Evolutionary conservation across 2,113 vertebrate genomes (phyloP).

Genomic region (Dendrocopos noguchii): DNA sequence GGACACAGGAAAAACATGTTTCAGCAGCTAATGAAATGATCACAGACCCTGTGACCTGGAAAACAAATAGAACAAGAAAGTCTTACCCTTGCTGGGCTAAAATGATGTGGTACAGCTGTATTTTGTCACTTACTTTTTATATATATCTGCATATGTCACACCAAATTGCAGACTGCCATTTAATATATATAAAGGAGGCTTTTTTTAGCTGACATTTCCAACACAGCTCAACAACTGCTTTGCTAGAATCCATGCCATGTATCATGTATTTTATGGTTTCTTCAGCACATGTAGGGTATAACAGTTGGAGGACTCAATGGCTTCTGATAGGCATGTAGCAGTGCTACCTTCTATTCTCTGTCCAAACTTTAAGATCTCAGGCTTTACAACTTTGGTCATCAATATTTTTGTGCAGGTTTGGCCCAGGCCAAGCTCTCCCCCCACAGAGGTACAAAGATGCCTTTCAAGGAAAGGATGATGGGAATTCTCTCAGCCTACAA

Average conservation of each 20-base stretch:
- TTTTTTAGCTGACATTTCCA: slow-evolving; percentile 66
- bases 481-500: not conserved
- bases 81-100: slow-evolving; percentile 13
- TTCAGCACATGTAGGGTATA: not conserved
- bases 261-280: not conserved
- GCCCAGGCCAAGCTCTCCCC: not conserved
- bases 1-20: slow-evolving; percentile 25
- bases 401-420: not conserved
- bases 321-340: not conserved
- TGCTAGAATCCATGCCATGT: not conserved
- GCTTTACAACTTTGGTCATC: not conserved
- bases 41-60: not conserved
- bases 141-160: not conserved
- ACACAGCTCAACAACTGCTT: slow-evolving; percentile 47
- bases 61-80: slow-evolving; percentile 25
- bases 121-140: not conserved
- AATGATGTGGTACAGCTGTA: slow-evolving; percentile 38
- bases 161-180: slow-evolving; percentile 40
- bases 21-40: slow-evolving; percentile 55
- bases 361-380: not conserved
- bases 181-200: slow-evolving; percentile 37
- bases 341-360: not conserved
- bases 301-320: not conserved
- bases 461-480: not conserved
- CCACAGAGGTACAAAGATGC: not conserved